Base-by-base conservation (phyloP, 2,888 invertebrate genomes). In the Laspeyria flexula region DNA sequence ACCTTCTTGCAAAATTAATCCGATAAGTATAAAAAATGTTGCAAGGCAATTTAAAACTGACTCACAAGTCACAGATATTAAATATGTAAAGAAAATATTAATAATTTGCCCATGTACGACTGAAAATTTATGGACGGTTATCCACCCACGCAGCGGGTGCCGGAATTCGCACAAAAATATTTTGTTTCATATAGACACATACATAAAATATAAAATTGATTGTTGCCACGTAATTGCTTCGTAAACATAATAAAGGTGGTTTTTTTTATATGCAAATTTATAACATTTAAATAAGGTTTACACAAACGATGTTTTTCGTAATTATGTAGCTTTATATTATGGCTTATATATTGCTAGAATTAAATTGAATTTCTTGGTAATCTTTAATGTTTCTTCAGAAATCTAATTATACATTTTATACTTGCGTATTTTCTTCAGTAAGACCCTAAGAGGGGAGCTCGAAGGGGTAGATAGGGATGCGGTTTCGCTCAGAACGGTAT, bases 101-200 rank as follows among this genome's bases (percentile, higher is more conserved):
- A 47, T 38, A 52, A 47, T 56, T 53, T 40, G 43, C 29, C 45
- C 44, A 43, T 34, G 35, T 40, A 39, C 34, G 31, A 33, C 57
- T 62, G 55, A 65, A 64, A 60, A 70, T 55, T 69, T 70, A 70
- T 64, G 54, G 48, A 38, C 50, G 50, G 53, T 61, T 52, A 54
- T 33, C 34, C 52, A 53, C 66, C 60, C 33, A 66, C 68, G 29
- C 67, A 51, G 64, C 64, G 39, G 68, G 67, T 56, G 55, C 49
- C 53, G 43, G 12, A 43, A 55, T 60, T 43, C 55, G 59, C 30
- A 43, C 60, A 12, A 25, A 37, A 65, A 49, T 65, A 49, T 52
- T 48, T 40, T 57, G 52, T 50, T 43, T 42, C 37, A 10, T 48
- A 27, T 47, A 43, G 23, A 33, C 29, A 60, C 35, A 27, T 23